These are phyloP conservation scores for Bufo bufo DNA, from an alignment of 2,113 vertebrate species.

Conservation along the genomic window DNA sequence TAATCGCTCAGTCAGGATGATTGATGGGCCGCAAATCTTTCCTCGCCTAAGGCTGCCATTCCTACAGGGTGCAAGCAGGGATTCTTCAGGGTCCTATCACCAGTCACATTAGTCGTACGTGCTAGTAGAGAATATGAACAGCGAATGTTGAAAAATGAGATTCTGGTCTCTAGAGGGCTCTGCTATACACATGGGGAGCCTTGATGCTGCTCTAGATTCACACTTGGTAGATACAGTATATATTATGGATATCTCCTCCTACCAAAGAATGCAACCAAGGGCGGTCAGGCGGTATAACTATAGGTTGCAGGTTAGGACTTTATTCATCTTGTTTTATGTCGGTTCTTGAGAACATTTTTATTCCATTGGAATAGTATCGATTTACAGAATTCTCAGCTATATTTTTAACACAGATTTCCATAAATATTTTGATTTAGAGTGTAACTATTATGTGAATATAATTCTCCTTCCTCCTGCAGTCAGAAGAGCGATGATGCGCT, in stretches of 20 bases:
- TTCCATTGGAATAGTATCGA: too few species aligned
- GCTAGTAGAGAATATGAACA: not conserved
- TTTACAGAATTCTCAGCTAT: too few species aligned
- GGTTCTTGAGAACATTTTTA: too few species aligned
- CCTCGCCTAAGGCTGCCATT: not conserved
- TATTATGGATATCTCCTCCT: too few species aligned
- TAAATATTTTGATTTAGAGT: too few species aligned
- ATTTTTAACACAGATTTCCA: too few species aligned
- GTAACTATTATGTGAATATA: too few species aligned
- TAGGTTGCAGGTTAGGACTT: not conserved
- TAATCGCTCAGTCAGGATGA: conserved; percentile 25
- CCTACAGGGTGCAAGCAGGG: not conserved
- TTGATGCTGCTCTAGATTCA: not conserved
- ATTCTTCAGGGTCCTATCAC: conserved; percentile 23
- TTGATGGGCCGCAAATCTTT: conserved; percentile 29
- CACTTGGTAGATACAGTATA: not conserved
- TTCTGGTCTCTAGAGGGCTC: not conserved
- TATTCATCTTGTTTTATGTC: not conserved
- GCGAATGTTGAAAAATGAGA: too few species aligned
- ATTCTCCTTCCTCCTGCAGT: too few species aligned
- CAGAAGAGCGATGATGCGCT: too few species aligned
- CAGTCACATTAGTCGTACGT: not conserved
- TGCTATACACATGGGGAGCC: not conserved
- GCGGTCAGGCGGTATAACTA: not conserved
- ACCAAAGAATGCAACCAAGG: not conserved